Percentiles rank a stretch among this genome's conserved stretches.
Evolutionary conservation across 2,888 invertebrate species (phyloP).

Genomic region (Hypselothyrea guttata): DNA sequence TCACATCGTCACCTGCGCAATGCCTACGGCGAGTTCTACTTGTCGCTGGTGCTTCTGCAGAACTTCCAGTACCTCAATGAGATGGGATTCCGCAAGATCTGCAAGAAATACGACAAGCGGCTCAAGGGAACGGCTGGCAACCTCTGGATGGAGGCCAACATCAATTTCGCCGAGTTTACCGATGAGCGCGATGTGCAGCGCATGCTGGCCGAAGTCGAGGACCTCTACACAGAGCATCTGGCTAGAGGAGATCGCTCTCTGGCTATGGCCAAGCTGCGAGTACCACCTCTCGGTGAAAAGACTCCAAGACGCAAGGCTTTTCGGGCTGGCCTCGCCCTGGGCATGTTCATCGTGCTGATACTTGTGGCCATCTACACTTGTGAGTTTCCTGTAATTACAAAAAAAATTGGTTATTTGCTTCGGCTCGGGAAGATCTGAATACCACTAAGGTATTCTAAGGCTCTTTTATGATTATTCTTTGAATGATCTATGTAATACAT

Average conservation of each 20-base stretch:
- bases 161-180: slow-evolving; percentile 84
- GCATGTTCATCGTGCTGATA: slow-evolving; percentile 93
- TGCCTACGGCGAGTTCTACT: slow-evolving; percentile 98
- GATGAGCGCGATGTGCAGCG: slow-evolving; percentile 84
- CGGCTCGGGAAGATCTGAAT: too few species aligned
- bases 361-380: slow-evolving; percentile 92
- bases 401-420: too few species aligned
- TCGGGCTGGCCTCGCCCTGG: slow-evolving; percentile 96
- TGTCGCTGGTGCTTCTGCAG: slow-evolving; percentile 96
- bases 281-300: slow-evolving; percentile 97
- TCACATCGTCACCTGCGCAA: slow-evolving; percentile 84
- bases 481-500: too few species aligned
- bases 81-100: slow-evolving; percentile 98
- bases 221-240: slow-evolving; percentile 89
- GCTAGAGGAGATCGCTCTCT: slow-evolving; percentile 95
- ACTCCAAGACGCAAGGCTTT: slow-evolving; percentile 93
- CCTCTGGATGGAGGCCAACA: slow-evolving; percentile 94
- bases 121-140: slow-evolving; percentile 90
- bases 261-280: slow-evolving; percentile 97
- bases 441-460: too few species aligned
- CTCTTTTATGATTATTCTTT: too few species aligned
- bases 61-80: slow-evolving; percentile 98
- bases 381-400: slow-evolving; percentile 74
- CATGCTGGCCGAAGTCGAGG: slow-evolving; percentile 89
- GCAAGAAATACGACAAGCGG: slow-evolving; percentile 99